Conservation (phyloP, 2,113 vertebrate species). For the Anguilla rostrata region DNA sequence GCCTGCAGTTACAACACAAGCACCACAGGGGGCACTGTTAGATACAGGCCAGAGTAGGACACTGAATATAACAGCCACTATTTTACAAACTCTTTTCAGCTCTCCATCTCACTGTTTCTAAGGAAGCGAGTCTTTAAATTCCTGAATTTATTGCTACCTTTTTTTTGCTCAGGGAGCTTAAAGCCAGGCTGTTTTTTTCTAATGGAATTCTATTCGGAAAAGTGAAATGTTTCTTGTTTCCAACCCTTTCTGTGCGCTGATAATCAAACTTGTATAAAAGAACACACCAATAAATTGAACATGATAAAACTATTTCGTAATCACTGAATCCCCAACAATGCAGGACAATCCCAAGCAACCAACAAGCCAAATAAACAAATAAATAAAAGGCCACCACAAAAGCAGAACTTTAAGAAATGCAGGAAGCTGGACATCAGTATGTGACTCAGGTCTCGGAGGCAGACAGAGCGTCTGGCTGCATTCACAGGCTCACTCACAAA, state of each 20-base stretch:
- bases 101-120: not conserved
- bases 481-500: conserved; percentile 7
- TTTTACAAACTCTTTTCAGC: not conserved
- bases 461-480: not conserved
- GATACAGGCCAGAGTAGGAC: not conserved
- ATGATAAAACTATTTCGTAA: not conserved
- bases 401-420: not conserved
- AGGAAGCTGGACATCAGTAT: conserved; percentile 3
- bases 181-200: not conserved
- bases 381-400: not conserved
- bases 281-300: not conserved
- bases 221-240: not conserved
- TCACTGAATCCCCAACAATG: not conserved
- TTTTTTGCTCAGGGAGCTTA: not conserved
- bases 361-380: not conserved
- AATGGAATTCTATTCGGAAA: not conserved
- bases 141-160: not conserved
- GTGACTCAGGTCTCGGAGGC: not conserved
- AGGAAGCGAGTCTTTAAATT: not conserved
- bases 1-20: conserved; percentile 23
- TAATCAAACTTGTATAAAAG: not conserved
- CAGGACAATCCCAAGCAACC: not conserved
- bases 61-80: not conserved
- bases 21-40: not conserved
- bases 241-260: not conserved